Evolutionary conservation across 2,888 invertebrate species (phyloP).

Genomic region (Apamea sordens): DNA sequence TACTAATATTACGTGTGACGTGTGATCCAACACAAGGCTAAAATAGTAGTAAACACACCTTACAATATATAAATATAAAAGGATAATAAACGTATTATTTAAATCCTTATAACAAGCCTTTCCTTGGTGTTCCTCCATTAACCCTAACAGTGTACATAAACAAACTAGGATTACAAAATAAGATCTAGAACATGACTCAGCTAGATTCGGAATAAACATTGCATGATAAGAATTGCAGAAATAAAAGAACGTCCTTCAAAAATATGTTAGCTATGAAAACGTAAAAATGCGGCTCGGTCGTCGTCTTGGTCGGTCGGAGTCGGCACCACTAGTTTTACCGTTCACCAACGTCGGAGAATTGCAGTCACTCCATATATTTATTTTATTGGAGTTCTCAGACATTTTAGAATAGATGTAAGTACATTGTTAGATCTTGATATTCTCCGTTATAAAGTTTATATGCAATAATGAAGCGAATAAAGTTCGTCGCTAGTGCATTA

Average conservation of each 20-base stretch:
- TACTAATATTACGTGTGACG: too few species aligned
- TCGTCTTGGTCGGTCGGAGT: constrained; percentile 8
- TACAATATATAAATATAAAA: too few species aligned
- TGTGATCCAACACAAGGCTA: too few species aligned
- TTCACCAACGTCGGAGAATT: constrained; percentile 44
- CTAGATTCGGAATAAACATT: constrained; percentile 15
- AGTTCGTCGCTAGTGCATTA: constrained; percentile 13
- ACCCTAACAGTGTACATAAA: too few species aligned
- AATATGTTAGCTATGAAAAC: constrained; percentile 40
- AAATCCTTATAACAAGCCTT: too few species aligned
- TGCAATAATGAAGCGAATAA: constrained; percentile 34
- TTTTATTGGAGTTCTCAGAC: constrained; percentile 50
- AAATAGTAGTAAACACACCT: too few species aligned
- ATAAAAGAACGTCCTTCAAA: constrained; percentile 20
- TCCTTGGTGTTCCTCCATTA: too few species aligned
- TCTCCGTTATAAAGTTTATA: constrained; percentile 25
- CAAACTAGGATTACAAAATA: not conserved
- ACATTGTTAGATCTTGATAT: constrained; percentile 49
- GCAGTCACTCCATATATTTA: constrained; percentile 54
- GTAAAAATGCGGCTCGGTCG: constrained; percentile 38
- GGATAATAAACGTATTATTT: too few species aligned
- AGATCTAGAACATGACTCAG: constrained; percentile 23
- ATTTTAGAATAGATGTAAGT: constrained; percentile 20
- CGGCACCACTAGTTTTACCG: constrained; percentile 33
- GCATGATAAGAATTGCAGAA: constrained; percentile 32